These are phyloP conservation scores for Chiroxiphia lanceolata DNA, from an alignment of 2,797 vertebrate genomes.

Conservation along the genomic window DNA sequence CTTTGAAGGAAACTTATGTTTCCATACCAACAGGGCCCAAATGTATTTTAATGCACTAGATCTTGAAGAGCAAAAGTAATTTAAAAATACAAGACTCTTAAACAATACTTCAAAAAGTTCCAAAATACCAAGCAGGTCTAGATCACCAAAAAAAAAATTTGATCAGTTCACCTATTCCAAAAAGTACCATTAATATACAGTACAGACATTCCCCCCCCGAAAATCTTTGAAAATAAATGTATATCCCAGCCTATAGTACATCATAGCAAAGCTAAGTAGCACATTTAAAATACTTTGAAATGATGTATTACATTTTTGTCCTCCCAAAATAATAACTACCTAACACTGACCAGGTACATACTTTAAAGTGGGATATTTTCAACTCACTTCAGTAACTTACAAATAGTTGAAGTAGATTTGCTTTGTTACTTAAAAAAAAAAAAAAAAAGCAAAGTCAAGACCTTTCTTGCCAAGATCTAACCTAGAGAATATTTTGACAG, in stretches of 20 bases:
- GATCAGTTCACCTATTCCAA: background rate
- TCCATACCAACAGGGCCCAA: background rate
- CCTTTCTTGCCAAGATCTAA: conserved; percentile 55
- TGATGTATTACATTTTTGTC: background rate
- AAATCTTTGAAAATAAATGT: background rate
- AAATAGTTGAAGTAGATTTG: conserved; percentile 9
- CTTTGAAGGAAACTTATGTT: background rate
- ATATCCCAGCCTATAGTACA: background rate
- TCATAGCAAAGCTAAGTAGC: background rate
- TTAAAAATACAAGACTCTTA: background rate
- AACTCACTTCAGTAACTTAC: background rate
- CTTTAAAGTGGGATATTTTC: background rate
- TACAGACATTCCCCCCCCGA: background rate
- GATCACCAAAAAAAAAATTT: background rate
- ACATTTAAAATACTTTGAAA: background rate
- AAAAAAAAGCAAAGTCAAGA: background rate
- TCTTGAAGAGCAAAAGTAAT: background rate
- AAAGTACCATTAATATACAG: background rate
- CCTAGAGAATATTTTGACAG: conserved; percentile 66
- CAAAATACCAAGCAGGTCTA: background rate
- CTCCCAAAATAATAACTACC: background rate
- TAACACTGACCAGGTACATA: background rate
- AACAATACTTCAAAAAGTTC: background rate
- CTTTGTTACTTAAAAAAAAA: background rate
- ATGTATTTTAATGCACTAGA: background rate